Evolutionary conservation across 1,140 invertebrate species (phyloP), one percentile per base, ranked within the genome.

Genomic region (Brachionus rubens): DNA sequence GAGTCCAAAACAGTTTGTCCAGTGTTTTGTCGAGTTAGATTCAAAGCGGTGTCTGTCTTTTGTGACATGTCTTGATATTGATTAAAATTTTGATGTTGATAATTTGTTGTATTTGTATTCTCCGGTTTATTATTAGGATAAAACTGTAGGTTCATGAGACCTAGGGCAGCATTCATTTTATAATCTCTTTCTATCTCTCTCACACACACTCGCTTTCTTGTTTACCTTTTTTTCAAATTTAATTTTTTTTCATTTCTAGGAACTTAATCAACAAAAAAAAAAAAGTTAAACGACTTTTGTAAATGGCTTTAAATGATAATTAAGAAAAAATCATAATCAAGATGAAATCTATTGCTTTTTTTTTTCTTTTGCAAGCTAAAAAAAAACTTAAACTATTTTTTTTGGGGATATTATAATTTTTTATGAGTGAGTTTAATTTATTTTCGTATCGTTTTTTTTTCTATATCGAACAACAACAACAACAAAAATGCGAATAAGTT

Each of bases 371-470:
- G 9, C 9, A 54, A 54, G 33, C 33, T 54, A 54, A 28, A 54
- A n/a, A 43, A 54, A 54, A 54, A 24, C 33, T 52, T 24, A 52
- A 52, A 52, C 48, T 52, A 52, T 52, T n/a, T 54, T 54, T 54
- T 54, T 54, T 24, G n/a, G n/a, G n/a, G n/a, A n/a, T 59, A 59
- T 59, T 59, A 59, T 59, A 59, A 59, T 59, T 59, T 59, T 59
- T 59, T 59, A 59, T 59, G 54, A 59, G 54, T 59, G 54, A 59
- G 54, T 59, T 59, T 59, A 59, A 59, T 59, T 59, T 59, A 59
- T 59, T n/a, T 59, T 59, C 36, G 30, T 26, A 26, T 52, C 9
- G 30, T 59, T 54, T 59, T 59, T 59, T 36, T 59, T 33, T 36
- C 30, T 9, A 24, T 54, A 24, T 54, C 52, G 52, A 28, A 36